Base-by-base conservation (phyloP, 2,113 vertebrate species). In the Rhizomys pruinosus region DNA sequence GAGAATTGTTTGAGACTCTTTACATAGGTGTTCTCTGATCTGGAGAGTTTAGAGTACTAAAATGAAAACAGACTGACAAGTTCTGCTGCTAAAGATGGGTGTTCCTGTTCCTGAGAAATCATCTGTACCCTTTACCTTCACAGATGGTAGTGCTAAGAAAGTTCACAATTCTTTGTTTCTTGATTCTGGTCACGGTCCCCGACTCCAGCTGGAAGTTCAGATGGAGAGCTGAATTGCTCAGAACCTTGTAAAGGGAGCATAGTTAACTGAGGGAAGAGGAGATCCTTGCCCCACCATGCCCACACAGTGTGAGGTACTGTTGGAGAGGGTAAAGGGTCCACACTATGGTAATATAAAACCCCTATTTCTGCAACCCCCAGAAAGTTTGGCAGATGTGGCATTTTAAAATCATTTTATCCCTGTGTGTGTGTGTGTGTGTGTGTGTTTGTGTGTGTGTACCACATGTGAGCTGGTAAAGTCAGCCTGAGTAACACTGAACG, bases 91-190 rank as follows among this genome's bases (percentile, higher is more conserved):
- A 4, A 88, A 93, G 25, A 84, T 47, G 27, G 68, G 44, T 71
- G 61, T 71, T 23, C 20, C 59, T 89, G 72, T 87, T 90, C 47
- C 6, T 52, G 47, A 11, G 47, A 52, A 52, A 52, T n/a, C 44
- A 73, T 59, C 61, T 34, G 16, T 44, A 85, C 64, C 32, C 44
- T 77, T 91, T 20, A 71, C 71, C 42, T 42, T 7, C 72, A 44
- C 12, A 66, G 63, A 12, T 71, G 47, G 47, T 52, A 7, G 20
- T 79, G 27, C 39, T 79, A n/a, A 78, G n/a, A 73, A 92, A 82
- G 29, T 92, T 87, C 47, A 47, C 8, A 87, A 77, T 69, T 74
- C 85, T 61, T 61, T 94, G 84, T 76, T 34, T 27, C 44, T 91
- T n/a, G 39, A 37, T 89, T 22, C 47, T 78, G 77, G 52, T 86